These are phyloP conservation scores for Erinaceus europaeus DNA, from an alignment of 2,113 vertebrate species.

Conservation along the genomic window DNA sequence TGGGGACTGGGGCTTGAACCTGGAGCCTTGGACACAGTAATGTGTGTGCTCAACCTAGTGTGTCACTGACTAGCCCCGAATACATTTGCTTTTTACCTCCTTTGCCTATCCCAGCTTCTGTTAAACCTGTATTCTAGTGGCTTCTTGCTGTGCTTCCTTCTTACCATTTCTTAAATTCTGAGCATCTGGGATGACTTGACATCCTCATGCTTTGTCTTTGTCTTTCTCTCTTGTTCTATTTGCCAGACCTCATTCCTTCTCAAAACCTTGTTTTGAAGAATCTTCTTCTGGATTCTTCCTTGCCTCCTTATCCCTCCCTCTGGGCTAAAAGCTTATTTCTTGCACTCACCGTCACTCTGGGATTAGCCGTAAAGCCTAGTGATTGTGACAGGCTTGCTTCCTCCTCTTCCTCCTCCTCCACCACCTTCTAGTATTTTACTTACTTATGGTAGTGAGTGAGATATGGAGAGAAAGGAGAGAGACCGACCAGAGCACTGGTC, in stretches of 20 bases:
- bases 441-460: too few relatives aligned
- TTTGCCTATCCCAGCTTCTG: not conserved
- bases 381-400: not conserved
- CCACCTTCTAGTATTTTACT: too few relatives aligned
- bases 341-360: accelerated
- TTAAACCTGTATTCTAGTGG: not conserved
- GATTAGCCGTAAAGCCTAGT: not conserved
- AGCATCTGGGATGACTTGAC: not conserved
- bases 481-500: too few relatives aligned
- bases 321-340: not conserved
- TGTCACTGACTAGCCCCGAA: too few relatives aligned
- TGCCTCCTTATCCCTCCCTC: not conserved
- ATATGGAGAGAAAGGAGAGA: too few relatives aligned
- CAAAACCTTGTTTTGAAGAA: not conserved
- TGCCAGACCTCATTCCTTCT: not conserved
- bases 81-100: not conserved
- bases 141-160: not conserved
- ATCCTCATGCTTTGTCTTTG: not conserved
- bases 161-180: not conserved
- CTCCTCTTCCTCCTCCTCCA: not conserved
- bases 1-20: too few relatives aligned
- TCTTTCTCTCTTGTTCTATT: not conserved
- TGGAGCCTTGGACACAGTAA: too few relatives aligned
- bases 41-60: too few relatives aligned
- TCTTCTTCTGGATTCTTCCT: not conserved